These are phyloP conservation scores for Empis livida DNA, from an alignment of 2,888 invertebrate genomes.

Conservation along the genomic window DNA sequence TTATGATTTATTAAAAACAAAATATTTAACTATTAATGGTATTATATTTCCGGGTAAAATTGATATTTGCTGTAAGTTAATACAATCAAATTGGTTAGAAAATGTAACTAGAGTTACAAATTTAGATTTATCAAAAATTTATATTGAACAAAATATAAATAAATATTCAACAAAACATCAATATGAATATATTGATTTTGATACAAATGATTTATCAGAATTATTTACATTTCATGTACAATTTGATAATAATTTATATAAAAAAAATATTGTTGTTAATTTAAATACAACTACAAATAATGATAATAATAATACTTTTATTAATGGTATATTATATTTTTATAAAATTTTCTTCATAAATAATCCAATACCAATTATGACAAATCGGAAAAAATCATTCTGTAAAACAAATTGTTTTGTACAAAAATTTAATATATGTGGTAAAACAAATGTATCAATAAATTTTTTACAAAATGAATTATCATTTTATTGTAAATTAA, in stretches of 20 bases:
- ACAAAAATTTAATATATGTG: constrained; percentile 4
- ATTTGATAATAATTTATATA: constrained; percentile 6
- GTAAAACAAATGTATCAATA: constrained; percentile 5
- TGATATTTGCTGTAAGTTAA: constrained; percentile 9
- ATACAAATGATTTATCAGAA: constrained; percentile 8
- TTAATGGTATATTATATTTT: constrained; percentile 11
- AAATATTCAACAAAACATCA: constrained; percentile 10
- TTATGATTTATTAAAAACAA: constrained; percentile 5
- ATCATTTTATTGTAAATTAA: constrained; percentile 7
- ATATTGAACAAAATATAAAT: constrained; percentile 9
- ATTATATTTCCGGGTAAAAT: constrained; percentile 10
- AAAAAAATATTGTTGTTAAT: constrained; percentile 7
- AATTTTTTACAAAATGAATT: constrained; percentile 11
- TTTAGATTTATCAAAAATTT: constrained; percentile 1
- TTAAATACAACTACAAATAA: constrained; percentile 3
- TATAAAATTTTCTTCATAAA: constrained; percentile 10
- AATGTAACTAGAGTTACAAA: constrained; percentile 5
- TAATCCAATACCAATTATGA: constrained; percentile 8
- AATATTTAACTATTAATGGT: constrained; percentile 6
- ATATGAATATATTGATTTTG: constrained; percentile 9
- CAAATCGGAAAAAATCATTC: constrained; percentile 10
- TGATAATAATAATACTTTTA: neutral
- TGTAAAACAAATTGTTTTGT: constrained; percentile 11
- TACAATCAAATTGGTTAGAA: constrained; percentile 11
- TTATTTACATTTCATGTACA: constrained; percentile 6